A percentile compares a stretch with the other conserved stretches of the same genome.
These are phyloP conservation scores for Megalurothrips usitatus DNA, from an alignment of 2,888 invertebrate genomes.

Conservation along the genomic window DNA sequence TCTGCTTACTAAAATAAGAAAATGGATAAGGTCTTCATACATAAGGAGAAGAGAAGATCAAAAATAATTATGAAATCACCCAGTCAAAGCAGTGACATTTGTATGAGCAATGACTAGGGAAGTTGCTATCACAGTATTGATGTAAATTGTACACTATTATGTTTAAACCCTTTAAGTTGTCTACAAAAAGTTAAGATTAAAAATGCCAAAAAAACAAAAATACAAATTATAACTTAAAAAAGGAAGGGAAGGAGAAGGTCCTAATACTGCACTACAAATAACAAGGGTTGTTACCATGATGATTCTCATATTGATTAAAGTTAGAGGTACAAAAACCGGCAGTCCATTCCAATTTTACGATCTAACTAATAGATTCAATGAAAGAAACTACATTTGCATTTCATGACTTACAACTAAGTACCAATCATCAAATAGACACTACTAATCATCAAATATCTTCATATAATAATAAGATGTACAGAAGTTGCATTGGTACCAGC, in stretches of 20 bases:
- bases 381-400: constrained; percentile 12
- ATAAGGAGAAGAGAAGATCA: background rate
- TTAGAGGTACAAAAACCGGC: background rate
- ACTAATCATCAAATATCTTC: background rate
- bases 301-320: background rate
- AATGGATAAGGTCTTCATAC: background rate
- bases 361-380: background rate
- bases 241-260: background rate
- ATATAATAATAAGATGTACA: background rate
- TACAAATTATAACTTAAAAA: background rate
- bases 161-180: background rate
- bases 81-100: background rate
- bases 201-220: background rate
- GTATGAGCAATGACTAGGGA: constrained; percentile 15
- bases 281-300: background rate
- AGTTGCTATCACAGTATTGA: constrained; percentile 20
- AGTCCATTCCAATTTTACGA: constrained; percentile 19
- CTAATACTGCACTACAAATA: constrained; percentile 20
- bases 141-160: background rate
- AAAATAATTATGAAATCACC: background rate
- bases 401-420: background rate
- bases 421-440: background rate
- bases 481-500: background rate
- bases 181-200: background rate
- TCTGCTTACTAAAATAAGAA: background rate